Evolutionary conservation across 2,888 invertebrate genomes (phyloP), one percentile per base, ranked within the genome.

Genomic region (Tolmerus cingulatus): DNA sequence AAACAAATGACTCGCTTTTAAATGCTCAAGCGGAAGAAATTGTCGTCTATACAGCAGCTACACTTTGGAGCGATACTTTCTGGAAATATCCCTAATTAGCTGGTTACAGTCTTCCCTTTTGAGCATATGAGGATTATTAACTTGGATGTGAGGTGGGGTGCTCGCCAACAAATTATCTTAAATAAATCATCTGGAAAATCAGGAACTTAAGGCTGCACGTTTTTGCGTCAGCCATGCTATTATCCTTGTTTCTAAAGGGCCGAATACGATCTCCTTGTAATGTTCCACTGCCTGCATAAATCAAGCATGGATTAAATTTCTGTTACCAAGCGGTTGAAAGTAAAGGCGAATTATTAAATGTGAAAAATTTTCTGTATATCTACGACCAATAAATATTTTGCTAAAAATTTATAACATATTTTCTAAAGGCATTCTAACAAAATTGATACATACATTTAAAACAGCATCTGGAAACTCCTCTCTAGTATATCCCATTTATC

Each of bases 341-440:
- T 55, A 82, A 66, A 8, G 87, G 30, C 19, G 30, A 81, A 84
- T 88, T 88, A 5, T 37, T 66, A 74, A 86, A 77, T 34, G 57
- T 86, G 57, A 88, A 87, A 82, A 88, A 86, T 86, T 88, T 86
- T 57, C 57, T 82, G 51, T 87, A 88, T 14, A 86, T 88, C 40
- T 88, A 86, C 37, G 74, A 87, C 88, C 87, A 87, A 30, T 86
- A 88, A 1, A 86, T 87, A 14, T 79, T n/a, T 74, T 55, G 66
- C 88, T 88, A 74, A 19, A 79, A 86, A 43, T 14, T 27, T 14
- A 51, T 34, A 34, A 43, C 7, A 74, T 12, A 8, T 30, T 23
- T 8, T 74, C 9, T 43, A 2, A 14, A 74, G 2, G 27, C 7
- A 78, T 51, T 57, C 9, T 46, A 40, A 19, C 12, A 57, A 2